These are phyloP conservation scores for Epizoanthus illoricatus DNA, from an alignment of 92 coral and sea anemone genomes.

Conservation along the genomic window DNA sequence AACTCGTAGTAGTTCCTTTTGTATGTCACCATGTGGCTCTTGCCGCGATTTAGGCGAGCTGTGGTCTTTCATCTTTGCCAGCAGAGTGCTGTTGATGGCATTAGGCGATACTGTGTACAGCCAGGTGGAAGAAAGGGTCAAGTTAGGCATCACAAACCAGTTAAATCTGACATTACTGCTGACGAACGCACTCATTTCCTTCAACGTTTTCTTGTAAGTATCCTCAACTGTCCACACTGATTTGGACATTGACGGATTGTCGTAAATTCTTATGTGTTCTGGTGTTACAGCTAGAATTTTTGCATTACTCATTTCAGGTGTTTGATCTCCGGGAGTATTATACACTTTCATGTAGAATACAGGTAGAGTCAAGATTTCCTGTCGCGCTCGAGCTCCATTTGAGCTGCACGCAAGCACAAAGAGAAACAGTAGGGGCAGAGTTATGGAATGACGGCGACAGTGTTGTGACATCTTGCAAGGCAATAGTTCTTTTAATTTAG, in stretches of 20 bases:
- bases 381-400: neutral
- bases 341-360: neutral
- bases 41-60: neutral
- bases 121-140: conserved; percentile 11
- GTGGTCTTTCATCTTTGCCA: neutral
- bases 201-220: conserved; percentile 6
- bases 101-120: neutral
- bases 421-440: neutral
- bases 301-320: neutral
- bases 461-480: neutral
- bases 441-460: neutral
- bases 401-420: neutral
- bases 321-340: conserved; percentile 16
- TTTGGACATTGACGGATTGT: neutral
- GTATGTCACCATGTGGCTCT: neutral
- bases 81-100: neutral
- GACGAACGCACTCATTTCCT: neutral
- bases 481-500: neutral
- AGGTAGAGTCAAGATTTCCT: too few species aligned
- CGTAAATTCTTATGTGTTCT: conserved; percentile 17
- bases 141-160: neutral
- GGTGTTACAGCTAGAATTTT: conserved; percentile 5
- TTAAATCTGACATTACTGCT: neutral
- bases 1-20: too few species aligned
- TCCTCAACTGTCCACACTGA: neutral